Evolutionary conservation across 2,113 vertebrate species (phyloP), one percentile per base, ranked within the genome.

Genomic region (Eupsittula cactorum): DNA sequence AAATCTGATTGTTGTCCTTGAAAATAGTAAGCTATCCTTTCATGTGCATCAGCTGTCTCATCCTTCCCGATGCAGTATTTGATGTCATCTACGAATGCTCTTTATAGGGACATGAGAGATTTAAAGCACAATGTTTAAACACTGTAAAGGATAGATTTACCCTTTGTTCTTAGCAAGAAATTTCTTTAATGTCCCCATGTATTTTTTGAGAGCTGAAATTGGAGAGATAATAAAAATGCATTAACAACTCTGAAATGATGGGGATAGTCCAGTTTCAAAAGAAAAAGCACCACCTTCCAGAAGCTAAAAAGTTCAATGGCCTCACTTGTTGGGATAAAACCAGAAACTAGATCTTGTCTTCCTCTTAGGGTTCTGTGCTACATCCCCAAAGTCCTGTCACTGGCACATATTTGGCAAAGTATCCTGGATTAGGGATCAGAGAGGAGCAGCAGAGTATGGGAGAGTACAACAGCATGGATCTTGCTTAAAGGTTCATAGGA

Each of bases 261-360:
- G 13, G 16, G 8, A 13, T 10, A 85, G 18, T 39, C 13, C 10
- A 20, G 9, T 60, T 62, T 18, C 20, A 47, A 77, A 82, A 79
- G 17, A 80, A 55, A 64, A 85, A 35, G 13, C 3, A 5, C 59
- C 27, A 28, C 14, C 6, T 44, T 76, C 7, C 6, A 19, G 35
- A 59, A 12, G 25, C 55, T 73, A 67, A 46, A 15, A 44, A 7
- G 6, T 39, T 90, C 25, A 35, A 2, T 24, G 7, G 2, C 17
- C 16, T 64, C 44, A 65, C 5, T 68, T 2, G 1, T 27, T 62
- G 44, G 39, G 16, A 29, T n/a, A 52, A 74, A 80, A 52, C 7
- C 4, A 7, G 47, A 52, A 65, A 0, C 10, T 52, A 53, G 16
- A 44, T 37, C 4, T 13, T 39, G 37, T 59, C 0, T 75, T 85